Conservation (phyloP, 1,140 invertebrate species). For the Euwallacea similis region DNA sequence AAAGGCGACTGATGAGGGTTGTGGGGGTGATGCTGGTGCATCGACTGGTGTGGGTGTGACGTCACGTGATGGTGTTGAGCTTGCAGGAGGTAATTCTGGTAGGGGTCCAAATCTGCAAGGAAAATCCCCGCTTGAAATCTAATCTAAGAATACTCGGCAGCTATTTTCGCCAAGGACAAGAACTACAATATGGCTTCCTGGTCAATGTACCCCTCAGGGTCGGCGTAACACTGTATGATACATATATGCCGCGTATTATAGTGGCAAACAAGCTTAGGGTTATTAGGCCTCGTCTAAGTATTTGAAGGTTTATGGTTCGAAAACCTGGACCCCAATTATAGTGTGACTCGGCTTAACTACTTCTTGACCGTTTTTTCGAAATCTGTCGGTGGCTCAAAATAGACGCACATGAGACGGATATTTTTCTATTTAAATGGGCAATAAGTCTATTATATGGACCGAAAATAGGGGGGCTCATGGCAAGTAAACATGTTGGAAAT, state of each 20-base stretch:
- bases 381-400: too few species aligned
- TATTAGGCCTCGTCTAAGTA: too few species aligned
- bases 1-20: constrained; percentile 62
- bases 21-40: constrained; percentile 52
- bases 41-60: constrained; percentile 44
- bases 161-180: constrained; percentile 30
- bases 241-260: background rate
- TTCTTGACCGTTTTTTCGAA: too few species aligned
- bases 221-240: background rate
- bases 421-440: too few species aligned
- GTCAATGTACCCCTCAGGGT: constrained; percentile 30
- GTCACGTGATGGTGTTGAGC: constrained; percentile 54
- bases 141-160: constrained; percentile 16
- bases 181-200: constrained; percentile 24
- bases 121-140: background rate
- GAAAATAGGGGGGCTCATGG: too few species aligned
- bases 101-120: constrained; percentile 61
- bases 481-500: background rate
- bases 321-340: too few species aligned
- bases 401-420: too few species aligned
- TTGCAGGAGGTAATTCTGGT: constrained; percentile 61
- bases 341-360: too few species aligned
- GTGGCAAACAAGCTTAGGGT: too few species aligned
- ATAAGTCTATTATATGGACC: too few species aligned
- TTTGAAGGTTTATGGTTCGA: too few species aligned